A percentile compares a stretch with the other conserved stretches of the same genome.
Conservation (phyloP, 2,113 vertebrate genomes). For the Lycaon pictus region DNA sequence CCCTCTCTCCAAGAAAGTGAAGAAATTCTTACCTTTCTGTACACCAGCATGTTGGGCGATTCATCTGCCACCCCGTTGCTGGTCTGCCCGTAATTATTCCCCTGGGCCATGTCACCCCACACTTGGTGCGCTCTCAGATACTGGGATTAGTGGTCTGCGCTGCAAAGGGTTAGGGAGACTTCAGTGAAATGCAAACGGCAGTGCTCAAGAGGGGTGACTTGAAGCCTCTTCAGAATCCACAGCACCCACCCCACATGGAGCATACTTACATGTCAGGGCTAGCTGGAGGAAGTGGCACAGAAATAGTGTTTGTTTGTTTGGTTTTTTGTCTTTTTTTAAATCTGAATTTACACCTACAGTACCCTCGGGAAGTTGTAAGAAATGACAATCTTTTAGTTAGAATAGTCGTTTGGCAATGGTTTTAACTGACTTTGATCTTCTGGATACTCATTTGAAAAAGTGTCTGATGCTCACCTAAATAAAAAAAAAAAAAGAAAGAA, state of each 20-base stretch:
- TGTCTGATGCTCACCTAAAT: background rate
- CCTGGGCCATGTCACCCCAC: constrained; percentile 95
- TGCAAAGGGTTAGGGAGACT: constrained; percentile 81
- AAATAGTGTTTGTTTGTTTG: background rate
- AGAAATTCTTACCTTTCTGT: constrained; percentile 95
- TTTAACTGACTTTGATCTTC: background rate
- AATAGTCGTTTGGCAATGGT: background rate
- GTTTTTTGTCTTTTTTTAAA: too few species aligned
- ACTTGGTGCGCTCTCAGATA: constrained; percentile 78
- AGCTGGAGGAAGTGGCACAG: background rate
- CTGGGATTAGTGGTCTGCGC: constrained; percentile 78
- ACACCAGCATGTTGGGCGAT: constrained; percentile 98
- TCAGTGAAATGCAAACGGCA: constrained; percentile 23
- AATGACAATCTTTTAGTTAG: background rate
- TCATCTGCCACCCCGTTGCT: constrained; percentile 96
- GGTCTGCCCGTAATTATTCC: constrained; percentile 95
- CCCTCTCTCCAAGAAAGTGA: background rate
- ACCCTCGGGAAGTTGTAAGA: background rate
- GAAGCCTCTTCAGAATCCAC: background rate
- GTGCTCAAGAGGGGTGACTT: background rate
- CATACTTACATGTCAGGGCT: background rate
- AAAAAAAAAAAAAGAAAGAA: too few species aligned
- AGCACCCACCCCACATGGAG: background rate
- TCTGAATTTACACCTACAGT: background rate
- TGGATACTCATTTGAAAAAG: background rate